Base-by-base conservation (phyloP, 1,140 invertebrate species). In the Solenopsis invicta region DNA sequence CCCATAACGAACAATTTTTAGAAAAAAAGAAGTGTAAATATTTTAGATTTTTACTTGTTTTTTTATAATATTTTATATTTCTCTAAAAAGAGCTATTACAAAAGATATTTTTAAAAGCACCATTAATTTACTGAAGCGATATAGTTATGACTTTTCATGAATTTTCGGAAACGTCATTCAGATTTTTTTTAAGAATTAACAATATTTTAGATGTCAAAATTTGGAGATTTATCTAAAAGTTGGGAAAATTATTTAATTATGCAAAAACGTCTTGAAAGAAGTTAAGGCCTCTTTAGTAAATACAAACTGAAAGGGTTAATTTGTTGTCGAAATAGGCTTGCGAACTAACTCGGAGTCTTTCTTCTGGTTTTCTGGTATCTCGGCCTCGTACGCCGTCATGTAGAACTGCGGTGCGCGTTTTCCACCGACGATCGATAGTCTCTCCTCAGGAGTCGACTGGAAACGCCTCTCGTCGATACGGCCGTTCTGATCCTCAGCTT, bases 401-500 rank as follows among this genome's bases (percentile, higher is more conserved):
- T 99, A 99, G 95, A 99, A 99, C 94, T 99, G 98, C 0, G 98
- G 98, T 0, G 98, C 98, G 21, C 98, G 96, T 94, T 99, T 99
- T 64, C 98, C 98, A 29, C 98, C 98, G 24, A 99, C 98, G 93
- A 99, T 99, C 24, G 98, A 99, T 9, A 99, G 95, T 1, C 98
- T 96, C 93, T 99, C 98, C 94, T 99, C 98, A 6, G 97, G 97
- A 29, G 98, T 99, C 1, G 98, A 98, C 94, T 99, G 98, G 95
- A 97, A 99, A 67, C 97, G 96, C 78, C 98, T 96, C 90, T 99
- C 98, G 92, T 98, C 98, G 13, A 98, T 97, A 74, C 98, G 96
- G 29, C 98, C 98, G 93, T 98, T 99, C 95, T 98, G 98, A 96
- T 99, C 98, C 96, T 99, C 98, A 0, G 98, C 98, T 95, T 99